A percentile compares a stretch with the other conserved stretches of the same genome.
These are phyloP conservation scores for Istiophorus platypterus DNA, from an alignment of 2,113 vertebrate species.

Conservation along the genomic window DNA sequence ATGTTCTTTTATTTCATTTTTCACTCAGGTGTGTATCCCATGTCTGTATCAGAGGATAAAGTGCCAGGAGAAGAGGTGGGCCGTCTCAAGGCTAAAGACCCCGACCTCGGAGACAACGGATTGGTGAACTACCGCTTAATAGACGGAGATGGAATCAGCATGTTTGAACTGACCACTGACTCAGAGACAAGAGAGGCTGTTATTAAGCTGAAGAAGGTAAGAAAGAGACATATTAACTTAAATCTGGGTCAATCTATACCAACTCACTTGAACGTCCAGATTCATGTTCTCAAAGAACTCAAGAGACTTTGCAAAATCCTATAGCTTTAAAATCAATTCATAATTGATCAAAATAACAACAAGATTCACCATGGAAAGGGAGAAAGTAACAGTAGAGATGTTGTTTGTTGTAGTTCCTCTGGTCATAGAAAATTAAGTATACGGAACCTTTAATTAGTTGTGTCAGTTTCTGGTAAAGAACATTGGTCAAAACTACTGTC, in stretches of 20 bases:
- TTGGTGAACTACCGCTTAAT: slow-evolving; percentile 92
- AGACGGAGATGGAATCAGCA: slow-evolving; percentile 91
- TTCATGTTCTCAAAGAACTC: no score
- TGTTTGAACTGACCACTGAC: slow-evolving; percentile 94
- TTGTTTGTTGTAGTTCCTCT: no score
- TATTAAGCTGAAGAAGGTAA: slow-evolving; percentile 96
- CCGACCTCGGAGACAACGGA: slow-evolving; percentile 95
- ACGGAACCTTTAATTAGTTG: not conserved
- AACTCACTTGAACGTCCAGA: no score
- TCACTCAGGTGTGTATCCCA: slow-evolving; percentile 91
- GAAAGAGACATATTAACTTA: no score
- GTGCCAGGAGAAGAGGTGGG: slow-evolving; percentile 95
- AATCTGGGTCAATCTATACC: no score
- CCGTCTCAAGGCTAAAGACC: slow-evolving; percentile 95
- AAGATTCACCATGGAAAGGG: no score
- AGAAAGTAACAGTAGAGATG: no score
- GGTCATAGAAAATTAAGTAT: not conserved
- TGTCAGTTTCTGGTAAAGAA: not conserved
- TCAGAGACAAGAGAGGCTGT: slow-evolving; percentile 96
- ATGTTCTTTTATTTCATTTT: not conserved
- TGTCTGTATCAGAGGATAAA: slow-evolving; percentile 93
- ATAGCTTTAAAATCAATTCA: no score
- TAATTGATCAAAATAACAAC: no score
- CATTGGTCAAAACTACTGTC: not conserved
- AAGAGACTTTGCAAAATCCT: no score